Conservation (phyloP, 2,797 vertebrate species). For the Microctenopoma stevenorrisi region DNA sequence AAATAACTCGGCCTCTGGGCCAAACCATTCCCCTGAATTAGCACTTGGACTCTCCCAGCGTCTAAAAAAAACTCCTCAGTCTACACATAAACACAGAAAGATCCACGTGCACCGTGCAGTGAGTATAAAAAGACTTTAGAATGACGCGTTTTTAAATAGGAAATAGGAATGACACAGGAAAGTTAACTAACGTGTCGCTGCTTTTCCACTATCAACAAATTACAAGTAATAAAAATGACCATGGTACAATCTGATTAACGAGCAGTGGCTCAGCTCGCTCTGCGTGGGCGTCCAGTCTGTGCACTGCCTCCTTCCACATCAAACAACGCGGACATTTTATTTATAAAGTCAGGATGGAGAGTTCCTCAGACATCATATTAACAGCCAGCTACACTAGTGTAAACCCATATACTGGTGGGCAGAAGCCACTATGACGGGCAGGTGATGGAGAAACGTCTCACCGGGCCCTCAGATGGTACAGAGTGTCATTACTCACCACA, state of each 20-base stretch:
- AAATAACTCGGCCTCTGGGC: slow-evolving; percentile 46
- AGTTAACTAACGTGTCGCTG: background rate
- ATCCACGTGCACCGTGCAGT: too few species aligned
- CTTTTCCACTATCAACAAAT: slow-evolving; percentile 9
- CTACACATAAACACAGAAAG: background rate
- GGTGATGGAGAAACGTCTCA: background rate
- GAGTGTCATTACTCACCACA: slow-evolving; percentile 86
- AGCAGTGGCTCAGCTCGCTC: slow-evolving; percentile 7
- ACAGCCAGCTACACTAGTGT: background rate
- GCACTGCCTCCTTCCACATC: slow-evolving; percentile 12
- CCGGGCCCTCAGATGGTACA: background rate
- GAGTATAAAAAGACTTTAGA: too few species aligned
- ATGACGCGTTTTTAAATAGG: background rate
- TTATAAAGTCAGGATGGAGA: slow-evolving; percentile 13
- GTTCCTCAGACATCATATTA: slow-evolving; percentile 5
- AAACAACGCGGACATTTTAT: slow-evolving; percentile 15
- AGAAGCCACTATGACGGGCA: background rate
- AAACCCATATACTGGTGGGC: background rate
- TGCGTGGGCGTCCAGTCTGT: slow-evolving; percentile 8
- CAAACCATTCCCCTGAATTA: slow-evolving; percentile 52
- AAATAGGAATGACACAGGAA: background rate
- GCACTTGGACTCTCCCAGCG: slow-evolving; percentile 6
- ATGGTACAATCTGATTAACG: slow-evolving; percentile 12
- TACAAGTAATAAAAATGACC: background rate
- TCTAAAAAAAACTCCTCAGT: slow-evolving; percentile 18